These are phyloP conservation scores for Andrena cerasifolii DNA, from an alignment of 1,140 invertebrate genomes.

Conservation along the genomic window DNA sequence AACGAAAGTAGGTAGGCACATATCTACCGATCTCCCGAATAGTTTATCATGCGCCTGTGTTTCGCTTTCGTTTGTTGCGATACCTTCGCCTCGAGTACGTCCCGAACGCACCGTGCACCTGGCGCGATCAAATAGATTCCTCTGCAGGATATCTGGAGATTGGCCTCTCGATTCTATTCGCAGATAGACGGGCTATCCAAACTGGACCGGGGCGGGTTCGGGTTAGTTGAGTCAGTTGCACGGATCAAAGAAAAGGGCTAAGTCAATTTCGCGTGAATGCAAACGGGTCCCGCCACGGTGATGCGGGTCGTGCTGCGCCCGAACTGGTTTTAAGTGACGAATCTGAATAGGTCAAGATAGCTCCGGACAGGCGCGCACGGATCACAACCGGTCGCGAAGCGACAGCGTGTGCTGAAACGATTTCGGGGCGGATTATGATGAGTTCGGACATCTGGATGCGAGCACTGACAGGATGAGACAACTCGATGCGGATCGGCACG, in stretches of 20 bases:
- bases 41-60: background rate
- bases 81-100: too few relatives aligned
- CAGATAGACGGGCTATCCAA: too few relatives aligned
- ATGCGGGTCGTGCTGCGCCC: background rate
- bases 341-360: background rate
- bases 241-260: background rate
- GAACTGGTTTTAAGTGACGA: background rate
- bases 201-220: too few relatives aligned
- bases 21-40: background rate
- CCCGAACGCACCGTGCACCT: too few relatives aligned
- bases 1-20: too few relatives aligned
- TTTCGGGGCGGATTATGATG: slow-evolving; percentile 30
- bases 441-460: slow-evolving; percentile 21
- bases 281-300: background rate
- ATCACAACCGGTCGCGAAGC: slow-evolving; percentile 25
- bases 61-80: background rate
- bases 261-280: background rate
- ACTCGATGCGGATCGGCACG: slow-evolving; percentile 26
- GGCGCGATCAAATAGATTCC: too few relatives aligned
- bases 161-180: too few relatives aligned
- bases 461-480: slow-evolving; percentile 25
- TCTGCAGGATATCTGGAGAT: too few relatives aligned
- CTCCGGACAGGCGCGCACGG: background rate
- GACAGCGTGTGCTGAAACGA: slow-evolving; percentile 14
- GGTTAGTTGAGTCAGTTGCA: too few relatives aligned